phyloP scores from a whole-genome alignment of 2,113 vertebrate genomes.

The Centropus unirufus region DNA sequence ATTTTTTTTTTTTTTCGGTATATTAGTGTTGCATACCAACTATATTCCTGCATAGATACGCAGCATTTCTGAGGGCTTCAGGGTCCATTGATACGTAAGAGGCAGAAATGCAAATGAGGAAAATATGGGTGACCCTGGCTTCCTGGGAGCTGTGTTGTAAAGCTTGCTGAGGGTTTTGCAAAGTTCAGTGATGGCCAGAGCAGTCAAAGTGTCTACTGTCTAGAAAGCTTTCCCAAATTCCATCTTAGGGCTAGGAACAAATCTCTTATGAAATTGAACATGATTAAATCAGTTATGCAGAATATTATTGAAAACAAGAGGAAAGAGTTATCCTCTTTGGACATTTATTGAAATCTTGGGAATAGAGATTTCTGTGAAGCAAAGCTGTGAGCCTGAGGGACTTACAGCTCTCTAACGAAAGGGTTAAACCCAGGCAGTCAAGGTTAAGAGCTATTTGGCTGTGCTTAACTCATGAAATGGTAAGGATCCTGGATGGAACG shows the following conservation, averaged over 20 bases:
- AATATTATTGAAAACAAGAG: background rate
- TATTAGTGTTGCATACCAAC: background rate
- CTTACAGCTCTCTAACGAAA: background rate
- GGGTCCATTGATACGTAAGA: background rate
- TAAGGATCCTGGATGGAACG: background rate
- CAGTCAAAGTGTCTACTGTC: background rate
- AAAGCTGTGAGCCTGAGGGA: background rate
- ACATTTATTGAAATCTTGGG: background rate
- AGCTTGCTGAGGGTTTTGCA: background rate
- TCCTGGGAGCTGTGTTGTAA: background rate
- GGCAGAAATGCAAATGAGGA: background rate
- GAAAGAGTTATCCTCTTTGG: fast-evolving
- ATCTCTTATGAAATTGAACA: fast-evolving
- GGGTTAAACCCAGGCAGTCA: background rate
- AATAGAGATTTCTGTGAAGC: background rate
- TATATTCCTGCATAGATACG: background rate
- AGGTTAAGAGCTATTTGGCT: background rate
- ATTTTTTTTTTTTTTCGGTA: background rate
- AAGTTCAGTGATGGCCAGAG: fast-evolving
- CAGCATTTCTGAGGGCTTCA: background rate
- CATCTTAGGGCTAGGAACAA: background rate
- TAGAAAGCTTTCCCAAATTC: background rate
- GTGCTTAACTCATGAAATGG: background rate
- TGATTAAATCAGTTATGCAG: background rate
- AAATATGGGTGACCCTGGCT: background rate